Evolutionary conservation across 2,888 invertebrate species (phyloP).

Genomic region (Adelphocoris suturalis): DNA sequence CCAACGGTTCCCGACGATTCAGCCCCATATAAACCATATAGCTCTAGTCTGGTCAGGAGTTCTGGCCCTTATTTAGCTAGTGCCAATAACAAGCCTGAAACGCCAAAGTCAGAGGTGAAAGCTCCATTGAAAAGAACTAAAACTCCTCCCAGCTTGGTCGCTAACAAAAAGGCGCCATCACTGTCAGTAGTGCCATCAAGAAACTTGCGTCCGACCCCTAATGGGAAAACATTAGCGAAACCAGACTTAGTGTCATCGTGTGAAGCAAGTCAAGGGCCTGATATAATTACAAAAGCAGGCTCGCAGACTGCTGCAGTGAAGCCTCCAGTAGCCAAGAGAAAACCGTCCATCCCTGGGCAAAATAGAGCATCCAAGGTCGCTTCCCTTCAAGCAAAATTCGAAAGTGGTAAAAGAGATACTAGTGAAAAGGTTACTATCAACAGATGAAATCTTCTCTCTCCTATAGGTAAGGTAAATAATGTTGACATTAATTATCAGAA

Average conservation of each 20-base stretch:
- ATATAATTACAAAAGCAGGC: conserved; percentile 69
- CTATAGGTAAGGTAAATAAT: conserved; percentile 16
- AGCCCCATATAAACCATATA: conserved; percentile 74
- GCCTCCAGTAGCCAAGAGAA: conserved; percentile 78
- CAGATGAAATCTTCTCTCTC: conserved; percentile 59
- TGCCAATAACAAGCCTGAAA: conserved; percentile 74
- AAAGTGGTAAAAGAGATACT: conserved; percentile 79
- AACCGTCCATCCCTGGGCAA: conserved; percentile 69
- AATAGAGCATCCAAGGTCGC: conserved; percentile 82
- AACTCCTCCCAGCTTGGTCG: conserved; percentile 78
- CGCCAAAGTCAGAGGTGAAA: conserved; percentile 51
- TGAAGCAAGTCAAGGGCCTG: conserved; percentile 72
- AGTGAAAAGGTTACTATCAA: conserved; percentile 68
- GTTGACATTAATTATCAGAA: conserved; percentile 40
- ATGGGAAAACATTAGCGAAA: conserved; percentile 74
- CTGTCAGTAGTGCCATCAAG: conserved; percentile 65
- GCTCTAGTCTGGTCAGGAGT: conserved; percentile 65
- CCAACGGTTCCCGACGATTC: conserved; percentile 74
- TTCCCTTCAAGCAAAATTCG: conserved; percentile 89
- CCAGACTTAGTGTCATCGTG: conserved; percentile 88
- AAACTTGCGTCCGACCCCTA: conserved; percentile 41
- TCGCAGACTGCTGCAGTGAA: conserved; percentile 74
- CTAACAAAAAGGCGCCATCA: conserved; percentile 75
- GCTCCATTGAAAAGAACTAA: conserved; percentile 76
- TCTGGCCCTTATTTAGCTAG: conserved; percentile 71